phyloP scores from a whole-genome alignment of 2,113 vertebrate species.

The Pyrgilauda ruficollis region DNA sequence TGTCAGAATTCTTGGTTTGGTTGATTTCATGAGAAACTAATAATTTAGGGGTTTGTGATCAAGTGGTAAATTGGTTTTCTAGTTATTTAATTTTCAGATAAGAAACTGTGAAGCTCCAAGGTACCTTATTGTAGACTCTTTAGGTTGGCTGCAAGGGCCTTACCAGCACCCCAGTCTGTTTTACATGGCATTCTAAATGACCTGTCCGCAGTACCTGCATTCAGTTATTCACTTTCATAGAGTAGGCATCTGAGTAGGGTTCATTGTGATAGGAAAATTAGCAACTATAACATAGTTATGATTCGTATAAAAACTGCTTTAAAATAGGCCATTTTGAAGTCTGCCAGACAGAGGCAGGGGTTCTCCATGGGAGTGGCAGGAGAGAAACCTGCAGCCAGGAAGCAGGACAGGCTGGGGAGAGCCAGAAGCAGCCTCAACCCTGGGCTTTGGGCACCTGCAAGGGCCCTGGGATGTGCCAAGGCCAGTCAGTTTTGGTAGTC shows the following conservation, averaged over 20 bases:
- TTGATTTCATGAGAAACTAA: slow-evolving; percentile 30
- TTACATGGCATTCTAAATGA: background rate
- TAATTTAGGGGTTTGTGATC: background rate
- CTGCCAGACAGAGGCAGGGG: background rate
- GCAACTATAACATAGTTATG: background rate
- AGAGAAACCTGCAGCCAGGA: background rate
- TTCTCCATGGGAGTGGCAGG: background rate
- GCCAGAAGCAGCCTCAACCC: background rate
- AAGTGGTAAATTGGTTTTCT: slow-evolving; percentile 42
- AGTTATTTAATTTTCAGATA: slow-evolving; percentile 10
- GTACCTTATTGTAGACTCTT: background rate
- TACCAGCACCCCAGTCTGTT: background rate
- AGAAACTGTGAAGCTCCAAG: background rate
- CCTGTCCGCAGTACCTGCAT: background rate
- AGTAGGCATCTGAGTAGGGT: background rate
- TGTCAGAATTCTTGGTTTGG: background rate
- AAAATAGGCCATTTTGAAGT: background rate
- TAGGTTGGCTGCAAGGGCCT: background rate
- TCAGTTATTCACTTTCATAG: background rate
- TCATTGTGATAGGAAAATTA: background rate
- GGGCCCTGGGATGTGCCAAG: background rate
- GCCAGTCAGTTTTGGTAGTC: background rate
- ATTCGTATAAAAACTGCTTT: background rate
- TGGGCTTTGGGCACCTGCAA: too few relatives aligned
- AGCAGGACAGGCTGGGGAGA: background rate